These are phyloP conservation scores for Limosa lapponica DNA, from an alignment of 2,797 vertebrate genomes.

Conservation along the genomic window DNA sequence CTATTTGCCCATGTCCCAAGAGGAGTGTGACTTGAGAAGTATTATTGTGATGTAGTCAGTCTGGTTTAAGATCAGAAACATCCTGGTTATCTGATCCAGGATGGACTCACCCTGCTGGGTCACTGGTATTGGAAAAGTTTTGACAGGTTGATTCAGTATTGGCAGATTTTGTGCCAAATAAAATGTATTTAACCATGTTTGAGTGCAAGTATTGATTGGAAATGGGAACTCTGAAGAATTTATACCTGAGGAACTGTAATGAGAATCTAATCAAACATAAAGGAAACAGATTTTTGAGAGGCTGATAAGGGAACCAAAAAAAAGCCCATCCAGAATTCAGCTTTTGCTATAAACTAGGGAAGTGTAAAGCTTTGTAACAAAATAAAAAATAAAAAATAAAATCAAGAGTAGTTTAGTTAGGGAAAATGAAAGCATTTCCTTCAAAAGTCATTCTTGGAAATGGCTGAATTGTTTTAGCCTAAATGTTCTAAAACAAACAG, in stretches of 20 bases:
- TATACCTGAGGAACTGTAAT: neutral
- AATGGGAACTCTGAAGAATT: neutral
- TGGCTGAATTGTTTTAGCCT: neutral
- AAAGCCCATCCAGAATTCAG: neutral
- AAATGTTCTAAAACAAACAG: conserved; percentile 41
- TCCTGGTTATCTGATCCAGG: neutral
- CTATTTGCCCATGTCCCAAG: neutral
- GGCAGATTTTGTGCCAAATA: neutral
- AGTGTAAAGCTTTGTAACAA: neutral
- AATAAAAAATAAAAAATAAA: no score
- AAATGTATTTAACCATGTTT: neutral
- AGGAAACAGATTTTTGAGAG: neutral
- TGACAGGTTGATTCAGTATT: neutral
- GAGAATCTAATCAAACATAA: neutral
- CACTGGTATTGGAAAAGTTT: neutral
- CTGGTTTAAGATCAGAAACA: neutral
- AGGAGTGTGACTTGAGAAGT: neutral
- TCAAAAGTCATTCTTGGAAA: conserved; percentile 2
- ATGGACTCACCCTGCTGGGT: neutral
- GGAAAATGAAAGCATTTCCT: conserved; percentile 2
- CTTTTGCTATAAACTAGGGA: neutral
- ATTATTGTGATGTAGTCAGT: neutral
- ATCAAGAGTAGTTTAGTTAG: neutral
- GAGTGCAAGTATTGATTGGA: neutral
- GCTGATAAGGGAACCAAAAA: neutral